phyloP scores from a whole-genome alignment of 2,113 vertebrate species.

The Fulica atra region DNA sequence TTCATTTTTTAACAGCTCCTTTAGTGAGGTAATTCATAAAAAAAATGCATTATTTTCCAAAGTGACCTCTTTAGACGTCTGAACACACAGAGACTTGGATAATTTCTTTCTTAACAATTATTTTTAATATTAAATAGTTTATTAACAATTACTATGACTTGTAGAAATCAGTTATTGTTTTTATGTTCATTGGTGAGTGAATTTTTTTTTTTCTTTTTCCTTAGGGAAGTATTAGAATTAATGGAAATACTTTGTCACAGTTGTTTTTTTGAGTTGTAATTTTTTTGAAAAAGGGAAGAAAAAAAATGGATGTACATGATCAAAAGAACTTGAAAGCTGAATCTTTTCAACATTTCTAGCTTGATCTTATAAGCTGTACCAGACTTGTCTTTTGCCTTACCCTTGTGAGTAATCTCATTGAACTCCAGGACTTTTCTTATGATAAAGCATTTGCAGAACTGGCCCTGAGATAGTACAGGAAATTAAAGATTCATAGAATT shows the following conservation, averaged over 20 bases:
- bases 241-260: background rate
- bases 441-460: conserved; percentile 33
- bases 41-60: background rate
- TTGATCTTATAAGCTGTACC: conserved; percentile 10
- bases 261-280: background rate
- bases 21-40: background rate
- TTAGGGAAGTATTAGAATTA: background rate
- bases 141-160: background rate
- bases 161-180: background rate
- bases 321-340: conserved; percentile 34
- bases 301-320: background rate
- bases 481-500: conserved; percentile 61
- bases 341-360: background rate
- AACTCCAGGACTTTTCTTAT: conserved; percentile 23
- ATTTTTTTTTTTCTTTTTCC: background rate
- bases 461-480: conserved; percentile 21
- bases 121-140: background rate
- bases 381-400: conserved; percentile 1
- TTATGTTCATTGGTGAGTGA: background rate
- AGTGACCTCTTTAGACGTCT: background rate
- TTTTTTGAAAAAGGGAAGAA: background rate
- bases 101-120: background rate
- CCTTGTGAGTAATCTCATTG: conserved; percentile 40
- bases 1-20: background rate
- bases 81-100: background rate